These are phyloP conservation scores for Mastomys coucha DNA, from an alignment of 2,113 vertebrate species.

Conservation along the genomic window DNA sequence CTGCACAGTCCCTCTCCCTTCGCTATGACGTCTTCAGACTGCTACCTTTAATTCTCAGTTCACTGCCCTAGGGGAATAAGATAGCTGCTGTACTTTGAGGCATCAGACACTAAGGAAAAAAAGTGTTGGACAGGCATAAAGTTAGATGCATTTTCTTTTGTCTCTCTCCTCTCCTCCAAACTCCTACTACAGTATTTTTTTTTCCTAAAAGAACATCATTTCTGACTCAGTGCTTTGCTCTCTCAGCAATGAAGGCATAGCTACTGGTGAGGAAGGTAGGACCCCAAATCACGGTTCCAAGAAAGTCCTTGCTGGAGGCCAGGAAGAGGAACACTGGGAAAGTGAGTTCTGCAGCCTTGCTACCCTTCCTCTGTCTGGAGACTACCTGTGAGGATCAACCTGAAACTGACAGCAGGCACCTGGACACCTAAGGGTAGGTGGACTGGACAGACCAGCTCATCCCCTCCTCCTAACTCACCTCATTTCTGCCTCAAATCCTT, in stretches of 20 bases:
- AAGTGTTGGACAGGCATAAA: neutral
- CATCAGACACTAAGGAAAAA: neutral
- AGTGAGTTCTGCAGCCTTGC: too few relatives aligned
- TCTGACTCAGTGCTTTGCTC: conserved; percentile 56
- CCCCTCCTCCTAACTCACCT: too few relatives aligned
- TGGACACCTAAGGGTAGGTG: neutral
- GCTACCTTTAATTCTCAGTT: neutral
- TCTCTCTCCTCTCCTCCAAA: conserved; percentile 47
- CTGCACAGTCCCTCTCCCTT: neutral
- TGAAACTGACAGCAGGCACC: neutral
- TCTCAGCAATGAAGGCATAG: neutral
- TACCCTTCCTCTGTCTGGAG: neutral
- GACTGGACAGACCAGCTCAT: neutral
- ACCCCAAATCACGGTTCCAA: neutral
- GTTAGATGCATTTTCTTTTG: neutral
- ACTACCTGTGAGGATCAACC: neutral
- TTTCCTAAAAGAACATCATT: conserved; percentile 26
- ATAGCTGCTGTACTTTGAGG: neutral
- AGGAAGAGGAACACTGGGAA: neutral
- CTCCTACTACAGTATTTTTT: conserved; percentile 24
- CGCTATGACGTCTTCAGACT: neutral
- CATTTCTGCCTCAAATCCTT: neutral
- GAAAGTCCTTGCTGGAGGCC: neutral
- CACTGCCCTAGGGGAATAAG: neutral
- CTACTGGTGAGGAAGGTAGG: neutral